phyloP scores from a whole-genome alignment of 2,888 invertebrate species.

The Drosophila phalerata region DNA sequence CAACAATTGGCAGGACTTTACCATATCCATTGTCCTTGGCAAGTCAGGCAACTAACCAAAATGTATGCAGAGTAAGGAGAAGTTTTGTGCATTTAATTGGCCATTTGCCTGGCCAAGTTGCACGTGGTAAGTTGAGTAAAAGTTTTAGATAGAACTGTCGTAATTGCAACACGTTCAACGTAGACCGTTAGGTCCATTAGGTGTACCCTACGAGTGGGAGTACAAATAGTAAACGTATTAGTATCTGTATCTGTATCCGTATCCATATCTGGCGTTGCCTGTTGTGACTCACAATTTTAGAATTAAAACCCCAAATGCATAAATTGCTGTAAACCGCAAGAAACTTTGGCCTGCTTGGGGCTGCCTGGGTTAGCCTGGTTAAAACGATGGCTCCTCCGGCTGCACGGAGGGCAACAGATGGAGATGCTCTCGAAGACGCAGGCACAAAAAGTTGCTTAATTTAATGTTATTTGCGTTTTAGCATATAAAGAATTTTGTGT shows the following conservation, averaged over 20 bases:
- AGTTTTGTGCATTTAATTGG: constrained; percentile 55
- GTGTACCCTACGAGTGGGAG: constrained; percentile 34
- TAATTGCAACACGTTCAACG: constrained; percentile 73
- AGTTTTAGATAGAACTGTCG: constrained; percentile 67
- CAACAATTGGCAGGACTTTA: constrained; percentile 17
- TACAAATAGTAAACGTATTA: constrained; percentile 33
- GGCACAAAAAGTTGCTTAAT: constrained; percentile 84
- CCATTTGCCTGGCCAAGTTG: constrained; percentile 43
- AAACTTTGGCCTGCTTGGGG: constrained; percentile 72
- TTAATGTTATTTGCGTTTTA: constrained; percentile 85
- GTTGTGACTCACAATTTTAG: constrained; percentile 81
- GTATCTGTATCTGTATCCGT: constrained; percentile 6
- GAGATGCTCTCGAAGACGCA: constrained; percentile 44
- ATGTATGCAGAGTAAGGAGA: constrained; percentile 12
- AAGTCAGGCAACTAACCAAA: not conserved
- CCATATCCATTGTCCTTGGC: not conserved
- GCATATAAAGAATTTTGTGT: constrained; percentile 86
- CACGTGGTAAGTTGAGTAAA: constrained; percentile 63
- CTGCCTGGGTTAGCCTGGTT: constrained; percentile 8
- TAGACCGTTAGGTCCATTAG: constrained; percentile 70
- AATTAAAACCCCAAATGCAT: constrained; percentile 78
- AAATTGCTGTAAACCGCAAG: constrained; percentile 82
- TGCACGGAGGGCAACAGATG: constrained; percentile 43
- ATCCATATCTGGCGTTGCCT: constrained; percentile 47
- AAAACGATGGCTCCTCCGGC: constrained; percentile 54